Evolutionary conservation across 1,140 invertebrate genomes (phyloP), one percentile per base, ranked within the genome.

Genomic region (Neodiprion lecontei): DNA sequence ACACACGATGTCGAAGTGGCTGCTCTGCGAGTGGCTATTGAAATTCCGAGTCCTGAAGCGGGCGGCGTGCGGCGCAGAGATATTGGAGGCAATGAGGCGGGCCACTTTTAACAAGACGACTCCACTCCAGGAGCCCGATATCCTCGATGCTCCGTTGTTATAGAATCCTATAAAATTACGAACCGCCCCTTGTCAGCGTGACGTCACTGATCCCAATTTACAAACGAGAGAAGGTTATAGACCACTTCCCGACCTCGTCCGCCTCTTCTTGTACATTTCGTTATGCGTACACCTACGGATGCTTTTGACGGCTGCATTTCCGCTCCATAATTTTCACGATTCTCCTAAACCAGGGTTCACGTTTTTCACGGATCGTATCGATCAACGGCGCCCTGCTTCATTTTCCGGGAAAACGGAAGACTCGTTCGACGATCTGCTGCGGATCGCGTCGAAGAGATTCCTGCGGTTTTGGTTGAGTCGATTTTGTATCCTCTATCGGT

Each of bases 71-170:
- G 70, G 67, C n/a, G 7, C 8, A 61, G 5, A 49, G 84, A 87
- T 86, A 85, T 86, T 79, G 84, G 82, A 83, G 81, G 79, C 81
- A 83, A 83, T 84, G 81, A 84, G 81, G 82, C 83, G 78, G 82
- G 81, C 78, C 79, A 83, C 78, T 83, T 81, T 82, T 83, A 80
- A 84, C 83, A 83, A 85, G 82, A 83, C 82, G 80, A 83, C 80
- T 79, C 74, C 75, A 75, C 72, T 79, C 72, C 9, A 14, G 50
- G 21, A 48, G 17, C 28, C 76, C 76, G 75, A 77, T 79, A 79
- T 72, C 69, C 75, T 75, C 77, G 76, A 80, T 82, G 78, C 77
- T 77, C 74, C 78, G 76, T 78, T 79, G 78, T 80, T 77, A 78
- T 74, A 79, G 77, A 82, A 82, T 83, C 76, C 80, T 69, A 80